Conservation (phyloP, 37 sponge, comb jelly and placozoan genomes). For the Diacarnus erythraeanus region DNA sequence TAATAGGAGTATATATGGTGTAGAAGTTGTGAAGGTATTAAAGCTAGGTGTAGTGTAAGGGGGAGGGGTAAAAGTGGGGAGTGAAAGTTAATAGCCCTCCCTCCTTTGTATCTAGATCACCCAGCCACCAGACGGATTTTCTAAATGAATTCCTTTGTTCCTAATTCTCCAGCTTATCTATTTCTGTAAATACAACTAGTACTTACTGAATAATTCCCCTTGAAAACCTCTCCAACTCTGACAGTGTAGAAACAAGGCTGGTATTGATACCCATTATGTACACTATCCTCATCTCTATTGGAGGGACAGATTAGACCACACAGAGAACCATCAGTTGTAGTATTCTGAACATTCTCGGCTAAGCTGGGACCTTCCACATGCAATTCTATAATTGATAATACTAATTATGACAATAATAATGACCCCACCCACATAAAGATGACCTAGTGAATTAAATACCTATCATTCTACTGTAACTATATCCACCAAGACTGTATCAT, state of each 20-base stretch:
- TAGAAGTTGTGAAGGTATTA: too few relatives aligned
- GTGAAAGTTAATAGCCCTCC: too few relatives aligned
- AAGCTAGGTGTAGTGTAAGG: too few relatives aligned
- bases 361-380: not conserved
- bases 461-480: not conserved
- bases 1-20: too few relatives aligned
- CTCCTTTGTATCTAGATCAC: too few relatives aligned
- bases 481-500: too few relatives aligned
- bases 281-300: not conserved
- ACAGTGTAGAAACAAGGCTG: conserved; percentile 17
- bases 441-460: not conserved
- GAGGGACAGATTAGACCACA: conserved; percentile 1
- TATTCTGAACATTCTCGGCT: not conserved
- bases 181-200: too few relatives aligned
- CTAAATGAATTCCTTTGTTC: too few relatives aligned
- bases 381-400: not conserved
- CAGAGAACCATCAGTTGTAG: not conserved
- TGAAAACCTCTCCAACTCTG: conserved; percentile 1
- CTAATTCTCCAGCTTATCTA: too few relatives aligned
- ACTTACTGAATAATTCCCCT: too few relatives aligned
- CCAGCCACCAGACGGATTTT: too few relatives aligned
- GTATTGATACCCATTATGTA: not conserved
- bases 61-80: too few relatives aligned
- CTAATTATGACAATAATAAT: not conserved
- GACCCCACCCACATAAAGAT: not conserved